Evolutionary conservation across 2,888 invertebrate species (phyloP).

Genomic region (Euphydryas editha): DNA sequence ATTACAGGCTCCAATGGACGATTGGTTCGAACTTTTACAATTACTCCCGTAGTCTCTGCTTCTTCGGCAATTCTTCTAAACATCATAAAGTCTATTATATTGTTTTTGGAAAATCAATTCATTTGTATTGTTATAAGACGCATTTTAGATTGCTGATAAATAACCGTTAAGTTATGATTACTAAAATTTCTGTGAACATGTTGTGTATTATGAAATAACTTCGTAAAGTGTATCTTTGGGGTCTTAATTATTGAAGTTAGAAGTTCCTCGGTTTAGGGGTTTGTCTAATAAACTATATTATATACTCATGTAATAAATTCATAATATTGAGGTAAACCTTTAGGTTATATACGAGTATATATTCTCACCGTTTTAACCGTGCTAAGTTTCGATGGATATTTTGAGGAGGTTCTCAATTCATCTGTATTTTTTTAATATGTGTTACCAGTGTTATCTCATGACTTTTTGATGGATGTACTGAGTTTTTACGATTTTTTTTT

Average conservation of each 20-base stretch:
- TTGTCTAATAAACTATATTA: conserved; percentile 5
- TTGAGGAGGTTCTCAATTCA: too few relatives aligned
- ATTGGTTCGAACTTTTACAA: conserved; percentile 34
- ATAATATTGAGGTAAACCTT: not conserved
- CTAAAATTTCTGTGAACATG: conserved; percentile 24
- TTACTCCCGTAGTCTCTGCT: conserved; percentile 24
- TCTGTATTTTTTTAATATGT: too few relatives aligned
- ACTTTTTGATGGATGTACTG: too few relatives aligned
- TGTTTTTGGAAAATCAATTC: conserved; percentile 16
- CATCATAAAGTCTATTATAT: not conserved
- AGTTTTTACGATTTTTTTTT: too few relatives aligned
- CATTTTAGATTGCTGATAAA: conserved; percentile 10
- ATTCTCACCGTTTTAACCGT: too few relatives aligned
- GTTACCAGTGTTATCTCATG: too few relatives aligned
- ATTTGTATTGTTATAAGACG: conserved; percentile 18
- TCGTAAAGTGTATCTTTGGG: conserved; percentile 40
- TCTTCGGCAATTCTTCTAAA: conserved; percentile 2
- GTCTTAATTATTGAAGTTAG: conserved; percentile 43
- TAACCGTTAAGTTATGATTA: conserved; percentile 18
- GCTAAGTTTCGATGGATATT: too few relatives aligned
- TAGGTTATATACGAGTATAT: too few relatives aligned
- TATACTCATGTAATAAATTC: not conserved
- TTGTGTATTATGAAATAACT: conserved; percentile 56
- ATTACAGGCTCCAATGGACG: conserved; percentile 25
- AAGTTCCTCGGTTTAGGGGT: conserved; percentile 22